phyloP scores from a whole-genome alignment of 2,888 invertebrate species.

The Heliconius ismenius region DNA sequence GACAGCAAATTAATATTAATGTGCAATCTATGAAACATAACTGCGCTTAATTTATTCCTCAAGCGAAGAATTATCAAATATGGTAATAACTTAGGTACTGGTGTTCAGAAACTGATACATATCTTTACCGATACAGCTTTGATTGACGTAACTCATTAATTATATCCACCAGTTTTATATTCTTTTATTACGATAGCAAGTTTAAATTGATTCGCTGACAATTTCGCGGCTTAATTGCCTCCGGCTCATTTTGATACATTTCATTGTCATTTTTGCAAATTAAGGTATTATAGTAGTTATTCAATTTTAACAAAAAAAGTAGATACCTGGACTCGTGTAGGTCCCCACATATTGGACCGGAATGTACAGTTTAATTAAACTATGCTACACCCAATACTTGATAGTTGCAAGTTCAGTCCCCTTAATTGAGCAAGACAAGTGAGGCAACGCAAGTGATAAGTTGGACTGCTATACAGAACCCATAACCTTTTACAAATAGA shows the following conservation, averaged over 20 bases:
- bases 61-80: neutral
- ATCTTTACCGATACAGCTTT: neutral
- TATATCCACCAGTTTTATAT: neutral
- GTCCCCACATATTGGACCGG: neutral
- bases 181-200: constrained; percentile 5
- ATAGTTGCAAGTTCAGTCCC: neutral
- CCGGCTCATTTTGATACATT: neutral
- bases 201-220: constrained; percentile 2
- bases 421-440: neutral
- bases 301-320: neutral
- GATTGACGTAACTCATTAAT: constrained; percentile 15
- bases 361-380: neutral
- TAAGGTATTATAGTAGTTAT: too few relatives aligned
- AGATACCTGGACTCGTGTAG: neutral
- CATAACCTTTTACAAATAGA: neutral
- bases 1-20: constrained; percentile 2
- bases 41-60: neutral
- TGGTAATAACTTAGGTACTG: neutral
- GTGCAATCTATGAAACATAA: constrained; percentile 6
- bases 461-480: neutral
- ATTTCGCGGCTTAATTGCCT: neutral
- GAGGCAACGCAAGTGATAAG: neutral
- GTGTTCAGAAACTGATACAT: neutral
- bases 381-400: neutral
- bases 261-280: constrained; percentile 2